Conservation (phyloP, 2,888 invertebrate genomes). For the Xylota sylvarum region DNA sequence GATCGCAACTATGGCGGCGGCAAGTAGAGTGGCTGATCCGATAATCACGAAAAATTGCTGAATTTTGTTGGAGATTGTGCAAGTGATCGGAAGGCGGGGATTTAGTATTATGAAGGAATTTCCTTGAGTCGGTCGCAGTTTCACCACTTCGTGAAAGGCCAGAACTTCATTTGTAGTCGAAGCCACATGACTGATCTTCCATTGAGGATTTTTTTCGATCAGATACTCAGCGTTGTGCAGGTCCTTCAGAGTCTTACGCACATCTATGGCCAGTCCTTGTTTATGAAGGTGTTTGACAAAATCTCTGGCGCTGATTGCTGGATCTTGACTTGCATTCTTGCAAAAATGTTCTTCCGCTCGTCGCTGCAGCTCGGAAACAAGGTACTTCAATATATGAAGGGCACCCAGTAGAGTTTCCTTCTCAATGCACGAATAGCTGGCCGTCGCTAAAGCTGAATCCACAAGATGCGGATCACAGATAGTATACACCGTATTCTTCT, state of each 20-base stretch:
- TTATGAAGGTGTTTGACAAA: slow-evolving; percentile 86
- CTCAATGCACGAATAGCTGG: slow-evolving; percentile 86
- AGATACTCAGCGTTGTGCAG: slow-evolving; percentile 89
- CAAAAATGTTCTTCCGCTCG: slow-evolving; percentile 85
- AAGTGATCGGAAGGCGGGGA: slow-evolving; percentile 83
- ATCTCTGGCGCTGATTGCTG: slow-evolving; percentile 88
- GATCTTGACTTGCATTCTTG: slow-evolving; percentile 83
- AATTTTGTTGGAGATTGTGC: slow-evolving; percentile 82
- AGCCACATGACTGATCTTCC: slow-evolving; percentile 88
- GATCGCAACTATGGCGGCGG: slow-evolving; percentile 83
- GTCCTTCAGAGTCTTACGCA: slow-evolving; percentile 82
- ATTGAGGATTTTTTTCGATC: slow-evolving; percentile 89
- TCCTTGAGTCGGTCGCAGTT: slow-evolving; percentile 79
- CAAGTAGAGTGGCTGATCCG: slow-evolving; percentile 84
- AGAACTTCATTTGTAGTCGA: slow-evolving; percentile 83
- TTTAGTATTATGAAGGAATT: slow-evolving; percentile 81
- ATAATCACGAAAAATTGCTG: slow-evolving; percentile 83
- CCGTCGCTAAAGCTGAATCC: slow-evolving; percentile 85
- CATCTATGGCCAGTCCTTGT: slow-evolving; percentile 44
- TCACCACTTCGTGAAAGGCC: slow-evolving; percentile 85
- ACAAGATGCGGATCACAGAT: slow-evolving; percentile 86
- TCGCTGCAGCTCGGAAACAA: slow-evolving; percentile 88
- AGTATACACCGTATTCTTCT: slow-evolving; percentile 86
- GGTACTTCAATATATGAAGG: slow-evolving; percentile 87
- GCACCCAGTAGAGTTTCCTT: slow-evolving; percentile 88